These are phyloP conservation scores for Sebastes melanostomus DNA, from an alignment of 2,797 vertebrate genomes.

Conservation along the genomic window DNA sequence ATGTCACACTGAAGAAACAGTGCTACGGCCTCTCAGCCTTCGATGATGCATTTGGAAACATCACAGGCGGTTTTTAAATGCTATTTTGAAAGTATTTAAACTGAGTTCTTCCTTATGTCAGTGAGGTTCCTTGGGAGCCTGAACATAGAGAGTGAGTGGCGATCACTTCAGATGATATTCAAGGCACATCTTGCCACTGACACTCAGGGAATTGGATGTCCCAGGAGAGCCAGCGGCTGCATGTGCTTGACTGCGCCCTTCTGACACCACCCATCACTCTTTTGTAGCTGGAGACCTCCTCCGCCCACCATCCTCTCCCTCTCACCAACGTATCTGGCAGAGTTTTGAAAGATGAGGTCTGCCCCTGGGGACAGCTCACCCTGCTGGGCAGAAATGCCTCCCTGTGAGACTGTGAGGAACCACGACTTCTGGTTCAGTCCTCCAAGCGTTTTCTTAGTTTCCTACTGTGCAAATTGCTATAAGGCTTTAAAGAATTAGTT, in stretches of 20 bases:
- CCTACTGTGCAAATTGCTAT: not conserved
- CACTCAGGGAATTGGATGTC: slow-evolving; percentile 55
- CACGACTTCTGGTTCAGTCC: not conserved
- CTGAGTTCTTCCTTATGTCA: not conserved
- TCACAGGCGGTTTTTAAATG: not conserved
- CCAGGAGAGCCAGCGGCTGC: slow-evolving; percentile 48
- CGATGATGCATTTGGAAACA: not conserved
- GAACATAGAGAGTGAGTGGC: not conserved
- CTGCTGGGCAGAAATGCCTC: slow-evolving; percentile 20
- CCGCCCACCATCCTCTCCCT: slow-evolving; percentile 41
- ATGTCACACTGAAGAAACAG: not conserved
- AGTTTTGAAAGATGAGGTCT: slow-evolving; percentile 43
- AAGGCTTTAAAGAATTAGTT: not conserved
- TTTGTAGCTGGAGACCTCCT: slow-evolving; percentile 45
- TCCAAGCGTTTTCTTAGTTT: not conserved
- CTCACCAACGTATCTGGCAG: slow-evolving; percentile 15
- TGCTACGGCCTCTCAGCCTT: not conserved
- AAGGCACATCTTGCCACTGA: slow-evolving; percentile 47
- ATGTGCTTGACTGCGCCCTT: slow-evolving; percentile 58
- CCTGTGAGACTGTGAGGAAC: not conserved
- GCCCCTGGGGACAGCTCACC: slow-evolving; percentile 41
- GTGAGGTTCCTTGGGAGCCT: not conserved
- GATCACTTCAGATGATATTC: slow-evolving; percentile 44
- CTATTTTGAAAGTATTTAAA: not conserved
- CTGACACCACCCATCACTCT: slow-evolving; percentile 69